Evolutionary conservation across 2,113 vertebrate genomes (phyloP), one percentile per base, ranked within the genome.

Genomic region (Grantiella picta): DNA sequence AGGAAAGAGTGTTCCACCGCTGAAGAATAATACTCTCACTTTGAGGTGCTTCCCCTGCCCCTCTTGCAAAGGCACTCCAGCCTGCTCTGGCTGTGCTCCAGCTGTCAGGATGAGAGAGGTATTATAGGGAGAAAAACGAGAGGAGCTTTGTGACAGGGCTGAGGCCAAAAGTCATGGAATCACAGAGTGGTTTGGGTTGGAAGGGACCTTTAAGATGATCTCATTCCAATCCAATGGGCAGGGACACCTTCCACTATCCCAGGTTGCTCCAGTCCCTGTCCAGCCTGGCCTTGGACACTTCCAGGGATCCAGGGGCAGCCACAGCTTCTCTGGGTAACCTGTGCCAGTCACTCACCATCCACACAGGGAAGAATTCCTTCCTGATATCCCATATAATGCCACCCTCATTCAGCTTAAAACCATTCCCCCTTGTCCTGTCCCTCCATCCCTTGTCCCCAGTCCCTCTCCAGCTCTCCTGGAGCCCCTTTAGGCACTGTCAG

Each of bases 261-360:
- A 47, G 13, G 14, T 0, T 40, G 25, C 9, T 76, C n/a, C 24
- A 60, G 53, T 3, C 12, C 29, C 20, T 0, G 0, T 75, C 45
- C 70, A 54, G 0, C 14, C 79, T 61, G 70, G 10, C 11, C 16
- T 47, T 12, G 70, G 11, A 7, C 17, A 11, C 5, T 76, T 6
- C 33, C n/a, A 68, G 47, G 54, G n/a, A 60, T 75, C 40, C 40
- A 12, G 45, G 33, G 13, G 11, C 28, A 82, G 53, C 29, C 53
- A 15, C n/a, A 75, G 53, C 45, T 75, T n/a, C 47, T 25, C 69
- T 75, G 53, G 28, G 20, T 0, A 82, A 0, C 44, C 76, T 59
- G 5, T 44, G 36, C 53, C 69, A 66, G 33, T 9, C 5, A 7
- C 23, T 38, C 15, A 0, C 10, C 68, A 66, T 6, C 5, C 38